These are phyloP conservation scores for Indri indri DNA, from an alignment of 2,113 vertebrate genomes.

Conservation along the genomic window DNA sequence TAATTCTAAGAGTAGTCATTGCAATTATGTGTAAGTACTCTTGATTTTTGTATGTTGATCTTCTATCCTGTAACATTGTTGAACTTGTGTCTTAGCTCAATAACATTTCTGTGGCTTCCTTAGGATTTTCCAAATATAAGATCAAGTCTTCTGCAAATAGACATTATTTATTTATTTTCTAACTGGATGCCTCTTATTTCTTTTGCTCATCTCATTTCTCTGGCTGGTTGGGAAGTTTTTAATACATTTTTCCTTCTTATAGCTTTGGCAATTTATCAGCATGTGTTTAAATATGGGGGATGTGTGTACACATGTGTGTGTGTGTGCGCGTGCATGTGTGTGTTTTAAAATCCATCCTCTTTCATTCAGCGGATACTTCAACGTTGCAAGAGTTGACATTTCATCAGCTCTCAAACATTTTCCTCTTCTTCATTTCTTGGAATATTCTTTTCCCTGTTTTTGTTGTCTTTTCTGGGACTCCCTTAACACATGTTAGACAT, in stretches of 20 bases:
- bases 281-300: neutral
- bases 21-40: neutral
- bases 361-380: neutral
- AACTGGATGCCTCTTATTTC: neutral
- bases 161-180: neutral
- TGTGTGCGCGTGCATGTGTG: too few species aligned
- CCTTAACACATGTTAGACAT: neutral
- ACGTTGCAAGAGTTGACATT: neutral
- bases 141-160: neutral
- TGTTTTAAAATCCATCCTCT: neutral
- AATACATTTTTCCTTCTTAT: neutral
- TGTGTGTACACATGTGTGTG: too few species aligned
- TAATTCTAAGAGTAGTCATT: neutral
- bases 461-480: neutral
- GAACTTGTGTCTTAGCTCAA: neutral
- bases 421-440: neutral
- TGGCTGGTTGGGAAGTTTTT: neutral
- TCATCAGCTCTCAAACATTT: neutral
- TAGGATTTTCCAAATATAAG: neutral
- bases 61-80: neutral
- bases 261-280: neutral
- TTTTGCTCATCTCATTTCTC: neutral
- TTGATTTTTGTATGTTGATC: neutral
- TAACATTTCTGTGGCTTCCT: neutral
- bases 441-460: neutral